These are phyloP conservation scores for Willisornis vidua DNA, from an alignment of 2,113 vertebrate species.

Conservation along the genomic window DNA sequence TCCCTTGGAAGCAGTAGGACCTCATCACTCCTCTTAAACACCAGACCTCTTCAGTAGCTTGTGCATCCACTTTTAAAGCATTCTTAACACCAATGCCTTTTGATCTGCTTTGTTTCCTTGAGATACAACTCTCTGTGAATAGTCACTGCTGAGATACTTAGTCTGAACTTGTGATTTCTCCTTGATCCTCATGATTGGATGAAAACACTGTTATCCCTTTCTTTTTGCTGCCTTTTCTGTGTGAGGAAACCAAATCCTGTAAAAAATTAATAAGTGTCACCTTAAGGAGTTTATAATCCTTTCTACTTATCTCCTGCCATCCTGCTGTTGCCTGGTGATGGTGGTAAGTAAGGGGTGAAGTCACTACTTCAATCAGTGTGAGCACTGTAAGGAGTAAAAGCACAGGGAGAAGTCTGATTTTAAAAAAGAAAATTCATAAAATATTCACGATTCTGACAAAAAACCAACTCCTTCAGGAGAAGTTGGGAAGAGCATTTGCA, in stretches of 20 bases:
- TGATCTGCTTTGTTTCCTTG: background rate
- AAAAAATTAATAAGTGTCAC: background rate
- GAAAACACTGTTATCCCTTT: background rate
- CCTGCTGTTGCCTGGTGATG: background rate
- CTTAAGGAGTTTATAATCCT: background rate
- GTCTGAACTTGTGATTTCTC: background rate
- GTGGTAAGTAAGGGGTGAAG: background rate
- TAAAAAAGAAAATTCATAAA: background rate
- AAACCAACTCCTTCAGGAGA: rapidly evolving
- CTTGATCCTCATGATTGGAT: background rate
- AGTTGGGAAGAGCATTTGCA: background rate
- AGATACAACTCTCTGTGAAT: background rate
- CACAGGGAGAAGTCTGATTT: background rate
- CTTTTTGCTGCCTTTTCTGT: background rate
- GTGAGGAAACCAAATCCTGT: background rate
- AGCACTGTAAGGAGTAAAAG: background rate
- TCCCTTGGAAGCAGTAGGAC: background rate
- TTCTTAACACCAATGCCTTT: background rate
- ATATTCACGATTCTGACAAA: background rate
- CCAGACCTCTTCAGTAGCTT: background rate
- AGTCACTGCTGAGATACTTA: background rate
- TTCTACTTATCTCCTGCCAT: background rate
- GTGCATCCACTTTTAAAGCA: background rate
- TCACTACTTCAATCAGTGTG: background rate
- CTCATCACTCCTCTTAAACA: background rate